Conservation (phyloP, 2,888 invertebrate genomes). For the Limnephilus lunatus region DNA sequence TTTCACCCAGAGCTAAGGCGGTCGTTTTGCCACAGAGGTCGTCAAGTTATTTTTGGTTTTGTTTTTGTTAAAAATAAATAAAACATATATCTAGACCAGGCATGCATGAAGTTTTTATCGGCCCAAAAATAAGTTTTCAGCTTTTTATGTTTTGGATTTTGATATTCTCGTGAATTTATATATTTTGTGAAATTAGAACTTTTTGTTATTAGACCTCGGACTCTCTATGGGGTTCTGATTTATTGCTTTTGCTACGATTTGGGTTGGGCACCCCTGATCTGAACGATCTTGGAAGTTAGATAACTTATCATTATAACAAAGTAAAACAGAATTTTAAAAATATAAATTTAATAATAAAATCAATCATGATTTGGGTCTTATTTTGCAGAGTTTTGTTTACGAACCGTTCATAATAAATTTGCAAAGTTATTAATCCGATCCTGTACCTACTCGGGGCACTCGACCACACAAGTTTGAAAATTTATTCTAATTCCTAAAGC, state of each 20-base stretch:
- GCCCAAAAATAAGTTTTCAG: too few species aligned
- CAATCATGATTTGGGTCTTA: not conserved
- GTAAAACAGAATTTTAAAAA: not conserved
- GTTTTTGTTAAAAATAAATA: not conserved
- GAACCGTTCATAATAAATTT: not conserved
- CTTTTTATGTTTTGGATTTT: too few species aligned
- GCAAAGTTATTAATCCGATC: not conserved
- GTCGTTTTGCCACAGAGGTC: not conserved
- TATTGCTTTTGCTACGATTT: too few species aligned
- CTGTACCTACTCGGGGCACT: not conserved
- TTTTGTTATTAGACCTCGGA: too few species aligned
- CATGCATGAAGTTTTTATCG: too few species aligned
- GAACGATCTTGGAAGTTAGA: not conserved
- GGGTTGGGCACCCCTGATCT: not conserved
- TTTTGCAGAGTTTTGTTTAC: not conserved
- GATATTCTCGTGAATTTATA: too few species aligned
- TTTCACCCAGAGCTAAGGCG: too few species aligned
- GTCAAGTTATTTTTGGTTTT: not conserved
- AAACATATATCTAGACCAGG: too few species aligned
- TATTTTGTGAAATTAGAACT: too few species aligned
- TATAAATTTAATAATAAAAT: not conserved
- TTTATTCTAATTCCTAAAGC: not conserved
- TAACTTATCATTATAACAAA: not conserved
- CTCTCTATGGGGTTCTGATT: too few species aligned
- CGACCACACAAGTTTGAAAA: not conserved